Conservation (phyloP, 1,140 invertebrate genomes). For the Drosophila fuyamai region DNA sequence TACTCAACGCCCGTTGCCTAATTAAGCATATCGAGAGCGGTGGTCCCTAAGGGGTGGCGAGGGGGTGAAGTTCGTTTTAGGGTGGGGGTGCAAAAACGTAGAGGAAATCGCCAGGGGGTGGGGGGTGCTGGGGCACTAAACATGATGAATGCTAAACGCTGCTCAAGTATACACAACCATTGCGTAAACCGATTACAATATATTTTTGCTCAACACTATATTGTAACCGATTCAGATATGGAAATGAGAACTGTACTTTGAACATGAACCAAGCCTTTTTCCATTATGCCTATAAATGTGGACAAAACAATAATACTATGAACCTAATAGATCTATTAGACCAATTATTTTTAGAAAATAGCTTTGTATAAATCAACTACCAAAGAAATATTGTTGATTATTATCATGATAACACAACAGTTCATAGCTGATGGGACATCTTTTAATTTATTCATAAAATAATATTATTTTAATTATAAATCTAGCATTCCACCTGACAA, state of each 20-base stretch:
- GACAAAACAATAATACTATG: neutral
- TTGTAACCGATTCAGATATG: constrained; percentile 32
- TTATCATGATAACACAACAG: no score
- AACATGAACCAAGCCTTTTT: constrained; percentile 4
- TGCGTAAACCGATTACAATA: constrained; percentile 21
- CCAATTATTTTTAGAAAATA: no score
- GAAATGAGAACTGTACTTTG: constrained; percentile 39
- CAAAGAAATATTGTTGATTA: no score
- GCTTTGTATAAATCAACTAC: no score
- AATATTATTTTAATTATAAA: no score
- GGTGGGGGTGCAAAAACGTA: constrained; percentile 2
- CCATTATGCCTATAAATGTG: neutral
- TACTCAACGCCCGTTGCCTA: constrained; percentile 74
- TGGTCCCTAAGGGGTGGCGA: constrained; percentile 5
- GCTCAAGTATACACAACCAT: constrained; percentile 1
- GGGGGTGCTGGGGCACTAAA: neutral
- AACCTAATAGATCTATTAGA: no score
- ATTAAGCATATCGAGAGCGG: constrained; percentile 71
- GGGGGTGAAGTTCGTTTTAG: neutral
- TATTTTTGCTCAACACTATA: constrained; percentile 1
- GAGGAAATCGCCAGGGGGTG: neutral
- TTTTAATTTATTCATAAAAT: no score
- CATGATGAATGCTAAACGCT: constrained; percentile 15
- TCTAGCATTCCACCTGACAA: no score
- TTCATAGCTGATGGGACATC: no score